Evolutionary conservation across 2,888 invertebrate species (phyloP).

Genomic region (Saturnia pavonia): DNA sequence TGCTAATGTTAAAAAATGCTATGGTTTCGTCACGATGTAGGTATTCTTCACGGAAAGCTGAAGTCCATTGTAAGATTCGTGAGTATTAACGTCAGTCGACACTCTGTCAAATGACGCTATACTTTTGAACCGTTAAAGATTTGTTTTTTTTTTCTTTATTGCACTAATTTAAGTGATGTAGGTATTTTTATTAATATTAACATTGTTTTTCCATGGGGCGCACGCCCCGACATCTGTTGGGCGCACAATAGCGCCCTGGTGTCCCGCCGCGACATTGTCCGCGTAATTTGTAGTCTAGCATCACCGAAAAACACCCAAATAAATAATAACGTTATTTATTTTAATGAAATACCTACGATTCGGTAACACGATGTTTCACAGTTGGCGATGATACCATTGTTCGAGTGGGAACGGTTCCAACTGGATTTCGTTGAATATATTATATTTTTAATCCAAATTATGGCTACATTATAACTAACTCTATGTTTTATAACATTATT

Average conservation of each 20-base stretch:
- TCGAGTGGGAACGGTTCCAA: conserved; percentile 15
- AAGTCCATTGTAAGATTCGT: background rate
- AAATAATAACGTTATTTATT: conserved; percentile 78
- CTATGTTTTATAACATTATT: background rate
- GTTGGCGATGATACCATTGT: conserved; percentile 13
- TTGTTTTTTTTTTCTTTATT: background rate
- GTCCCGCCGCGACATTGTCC: conserved; percentile 77
- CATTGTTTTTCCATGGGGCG: conserved; percentile 34
- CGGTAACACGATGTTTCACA: conserved; percentile 15
- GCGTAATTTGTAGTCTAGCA: conserved; percentile 76
- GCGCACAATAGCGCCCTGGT: conserved; percentile 60
- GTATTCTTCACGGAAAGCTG: background rate
- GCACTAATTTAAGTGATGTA: conserved; percentile 12
- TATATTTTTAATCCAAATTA: background rate
- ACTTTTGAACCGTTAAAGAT: background rate
- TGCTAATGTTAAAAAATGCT: no score
- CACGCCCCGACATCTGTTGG: conserved; percentile 68
- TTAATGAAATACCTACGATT: conserved; percentile 66
- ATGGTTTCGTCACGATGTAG: background rate
- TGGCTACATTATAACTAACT: background rate
- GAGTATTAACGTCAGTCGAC: background rate
- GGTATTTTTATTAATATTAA: conserved; percentile 11
- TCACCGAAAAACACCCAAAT: conserved; percentile 69
- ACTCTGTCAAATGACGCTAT: background rate
- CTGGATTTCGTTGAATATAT: conserved; percentile 7